Evolutionary conservation across 2,888 invertebrate genomes (phyloP).

Genomic region (Sepiola atlantica): DNA sequence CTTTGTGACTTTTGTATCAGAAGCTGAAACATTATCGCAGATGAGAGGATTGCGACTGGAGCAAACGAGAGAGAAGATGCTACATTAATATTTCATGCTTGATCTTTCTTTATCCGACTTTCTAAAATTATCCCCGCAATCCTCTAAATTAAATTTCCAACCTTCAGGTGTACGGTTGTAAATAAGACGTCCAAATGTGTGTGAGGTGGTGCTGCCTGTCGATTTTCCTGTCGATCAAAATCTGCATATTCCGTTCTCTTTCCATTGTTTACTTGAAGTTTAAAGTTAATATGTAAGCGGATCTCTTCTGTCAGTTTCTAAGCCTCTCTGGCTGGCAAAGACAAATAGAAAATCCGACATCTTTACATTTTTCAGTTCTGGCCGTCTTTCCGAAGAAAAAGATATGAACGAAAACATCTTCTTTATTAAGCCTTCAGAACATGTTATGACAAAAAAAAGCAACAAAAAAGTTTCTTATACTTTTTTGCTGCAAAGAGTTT

Average conservation of each 20-base stretch:
- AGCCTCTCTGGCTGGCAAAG: not conserved
- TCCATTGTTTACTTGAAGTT: constrained; percentile 32
- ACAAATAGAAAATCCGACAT: not conserved
- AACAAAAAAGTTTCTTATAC: not conserved
- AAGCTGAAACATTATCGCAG: constrained; percentile 38
- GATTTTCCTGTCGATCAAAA: not conserved
- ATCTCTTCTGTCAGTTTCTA: not conserved
- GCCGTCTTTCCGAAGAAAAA: not conserved
- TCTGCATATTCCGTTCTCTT: not conserved
- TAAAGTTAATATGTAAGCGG: constrained; percentile 32
- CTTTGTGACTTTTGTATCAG: constrained; percentile 45
- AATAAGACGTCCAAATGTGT: not conserved
- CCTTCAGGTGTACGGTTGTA: constrained; percentile 19
- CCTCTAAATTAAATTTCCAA: constrained; percentile 22
- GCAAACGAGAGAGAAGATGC: not conserved
- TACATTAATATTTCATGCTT: constrained; percentile 39
- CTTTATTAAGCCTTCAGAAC: not conserved
- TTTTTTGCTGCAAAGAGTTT: not conserved
- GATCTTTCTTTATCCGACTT: constrained; percentile 13
- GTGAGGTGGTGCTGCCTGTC: not conserved
- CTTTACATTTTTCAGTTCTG: not conserved
- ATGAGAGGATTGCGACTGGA: constrained; percentile 38
- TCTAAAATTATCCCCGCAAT: not conserved
- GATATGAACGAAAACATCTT: not conserved
- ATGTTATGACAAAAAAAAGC: not conserved